Evolutionary conservation across 2,113 vertebrate genomes (phyloP).

Genomic region (Leucopternis melanops): DNA sequence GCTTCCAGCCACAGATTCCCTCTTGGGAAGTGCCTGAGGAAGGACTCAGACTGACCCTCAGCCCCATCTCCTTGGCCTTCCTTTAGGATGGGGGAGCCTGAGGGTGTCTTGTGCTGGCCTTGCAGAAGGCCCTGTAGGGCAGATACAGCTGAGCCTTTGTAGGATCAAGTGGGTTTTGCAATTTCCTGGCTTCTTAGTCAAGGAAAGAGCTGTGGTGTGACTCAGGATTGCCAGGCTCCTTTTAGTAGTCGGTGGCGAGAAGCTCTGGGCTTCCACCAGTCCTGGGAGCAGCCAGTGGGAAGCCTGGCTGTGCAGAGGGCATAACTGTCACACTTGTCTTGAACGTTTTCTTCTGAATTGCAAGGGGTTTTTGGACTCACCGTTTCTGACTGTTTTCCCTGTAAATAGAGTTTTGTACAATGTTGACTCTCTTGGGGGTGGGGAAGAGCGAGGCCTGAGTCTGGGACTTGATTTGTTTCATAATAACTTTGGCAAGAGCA

Average conservation of each 20-base stretch:
- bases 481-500: constrained; percentile 38
- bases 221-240: not conserved
- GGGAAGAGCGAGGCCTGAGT: constrained; percentile 17
- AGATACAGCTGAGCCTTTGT: not conserved
- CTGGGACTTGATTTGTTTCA: constrained; percentile 49
- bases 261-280: not conserved
- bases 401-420: constrained; percentile 82
- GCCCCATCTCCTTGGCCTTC: not conserved
- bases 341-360: not conserved
- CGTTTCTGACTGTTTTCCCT: constrained; percentile 66
- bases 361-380: not conserved
- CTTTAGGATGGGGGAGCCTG: not conserved
- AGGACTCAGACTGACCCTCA: not conserved
- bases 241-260: not conserved
- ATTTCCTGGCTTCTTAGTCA: not conserved
- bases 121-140: not conserved
- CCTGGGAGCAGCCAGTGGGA: not conserved
- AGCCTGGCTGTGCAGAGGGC: not conserved
- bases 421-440: constrained; percentile 57
- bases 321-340: not conserved
- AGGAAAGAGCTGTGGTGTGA: not conserved
- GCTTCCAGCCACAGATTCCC: not conserved
- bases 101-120: not conserved
- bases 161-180: not conserved
- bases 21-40: not conserved